These are phyloP conservation scores for Myotis daubentonii DNA, from an alignment of 2,797 vertebrate species.

Conservation along the genomic window DNA sequence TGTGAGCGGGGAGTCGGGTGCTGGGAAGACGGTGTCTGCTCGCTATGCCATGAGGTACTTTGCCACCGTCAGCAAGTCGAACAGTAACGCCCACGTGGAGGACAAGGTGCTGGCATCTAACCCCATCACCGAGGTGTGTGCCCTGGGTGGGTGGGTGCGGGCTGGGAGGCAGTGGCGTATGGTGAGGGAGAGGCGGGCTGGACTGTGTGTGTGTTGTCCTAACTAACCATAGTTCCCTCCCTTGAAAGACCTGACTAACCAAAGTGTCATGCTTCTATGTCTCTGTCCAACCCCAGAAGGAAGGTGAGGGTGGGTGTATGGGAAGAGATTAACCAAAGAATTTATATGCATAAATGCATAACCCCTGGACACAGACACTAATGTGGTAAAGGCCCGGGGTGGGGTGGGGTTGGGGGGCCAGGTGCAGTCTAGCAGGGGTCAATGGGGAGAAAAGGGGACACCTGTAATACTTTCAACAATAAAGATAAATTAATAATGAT, in stretches of 20 bases:
- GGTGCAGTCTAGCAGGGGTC: too few relatives aligned
- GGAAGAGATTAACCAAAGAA: too few relatives aligned
- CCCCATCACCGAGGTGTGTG: constrained; percentile 94
- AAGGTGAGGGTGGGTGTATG: too few relatives aligned
- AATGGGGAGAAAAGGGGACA: too few relatives aligned
- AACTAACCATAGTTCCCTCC: not conserved
- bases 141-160: rapidly evolving
- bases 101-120: constrained; percentile 98
- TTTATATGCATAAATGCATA: too few relatives aligned
- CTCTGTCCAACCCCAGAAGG: too few relatives aligned
- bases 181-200: not conserved
- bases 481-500: too few relatives aligned
- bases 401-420: too few relatives aligned
- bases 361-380: too few relatives aligned
- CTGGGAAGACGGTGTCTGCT: constrained; percentile 98
- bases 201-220: not conserved
- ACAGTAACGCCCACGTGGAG: constrained; percentile 92
- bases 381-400: too few relatives aligned
- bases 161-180: rapidly evolving
- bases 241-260: not conserved
- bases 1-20: constrained; percentile 98
- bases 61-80: constrained; percentile 96
- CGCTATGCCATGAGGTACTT: constrained; percentile 98
- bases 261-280: too few relatives aligned
- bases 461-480: too few relatives aligned